phyloP scores from a whole-genome alignment of 2,797 vertebrate species.

The Leucoraja ocellata region DNA sequence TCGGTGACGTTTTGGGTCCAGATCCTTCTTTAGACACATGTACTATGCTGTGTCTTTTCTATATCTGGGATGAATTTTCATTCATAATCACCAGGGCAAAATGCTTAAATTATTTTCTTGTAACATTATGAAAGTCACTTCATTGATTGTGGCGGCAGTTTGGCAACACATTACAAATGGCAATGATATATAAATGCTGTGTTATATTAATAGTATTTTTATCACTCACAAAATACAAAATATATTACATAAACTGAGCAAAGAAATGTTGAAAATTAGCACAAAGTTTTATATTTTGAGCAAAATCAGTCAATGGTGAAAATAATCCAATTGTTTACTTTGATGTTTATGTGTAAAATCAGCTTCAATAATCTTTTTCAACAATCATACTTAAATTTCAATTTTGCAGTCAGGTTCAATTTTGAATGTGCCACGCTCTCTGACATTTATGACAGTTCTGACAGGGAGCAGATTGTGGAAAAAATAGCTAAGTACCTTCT shows the following conservation, averaged over 20 bases:
- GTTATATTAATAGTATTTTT: no score
- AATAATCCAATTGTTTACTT: not conserved
- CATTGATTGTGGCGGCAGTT: not conserved
- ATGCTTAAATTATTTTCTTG: not conserved
- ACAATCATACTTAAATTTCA: conserved; percentile 17
- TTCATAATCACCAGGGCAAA: not conserved
- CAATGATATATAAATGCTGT: no score
- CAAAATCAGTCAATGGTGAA: not conserved
- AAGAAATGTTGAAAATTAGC: not conserved
- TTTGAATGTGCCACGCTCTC: not conserved
- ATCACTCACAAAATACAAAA: not conserved
- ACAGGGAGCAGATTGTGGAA: conserved; percentile 30
- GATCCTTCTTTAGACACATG: no score
- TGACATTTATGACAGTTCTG: not conserved
- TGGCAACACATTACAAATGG: not conserved
- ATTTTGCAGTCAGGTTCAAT: conserved; percentile 26
- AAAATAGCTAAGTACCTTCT: conserved; percentile 23
- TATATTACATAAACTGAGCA: not conserved
- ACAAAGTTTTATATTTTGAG: not conserved
- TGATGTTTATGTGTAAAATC: not conserved
- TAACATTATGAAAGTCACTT: not conserved
- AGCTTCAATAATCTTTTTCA: conserved; percentile 5
- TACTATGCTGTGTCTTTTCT: no score
- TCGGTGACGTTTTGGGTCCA: no score
- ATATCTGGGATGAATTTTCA: no score